Conservation (phyloP, 2,888 invertebrate species). For the Carabus problematicus region DNA sequence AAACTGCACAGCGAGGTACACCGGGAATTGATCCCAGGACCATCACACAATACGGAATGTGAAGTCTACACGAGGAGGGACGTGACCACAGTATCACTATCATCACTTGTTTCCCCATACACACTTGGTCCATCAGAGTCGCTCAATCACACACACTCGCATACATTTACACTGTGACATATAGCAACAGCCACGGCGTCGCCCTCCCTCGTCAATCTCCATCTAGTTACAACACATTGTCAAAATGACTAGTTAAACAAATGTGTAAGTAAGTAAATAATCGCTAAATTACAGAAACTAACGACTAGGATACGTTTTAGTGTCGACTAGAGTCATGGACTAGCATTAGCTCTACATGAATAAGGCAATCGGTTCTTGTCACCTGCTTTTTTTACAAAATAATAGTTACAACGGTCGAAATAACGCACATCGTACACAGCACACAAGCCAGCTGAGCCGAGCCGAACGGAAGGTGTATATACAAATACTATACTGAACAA, state of each 20-base stretch:
- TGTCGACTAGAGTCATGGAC: conserved; percentile 42
- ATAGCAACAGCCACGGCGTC: conserved; percentile 7
- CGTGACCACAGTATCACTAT: not conserved
- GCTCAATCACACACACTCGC: too few species aligned
- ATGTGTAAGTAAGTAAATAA: conserved; percentile 34
- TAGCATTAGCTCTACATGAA: conserved; percentile 42
- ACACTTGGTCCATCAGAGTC: too few species aligned
- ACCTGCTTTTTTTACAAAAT: conserved; percentile 43
- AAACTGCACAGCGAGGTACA: conserved; percentile 5
- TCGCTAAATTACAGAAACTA: conserved; percentile 40
- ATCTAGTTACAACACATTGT: conserved; percentile 41
- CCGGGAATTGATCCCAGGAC: conserved; percentile 1
- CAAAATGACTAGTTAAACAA: conserved; percentile 40
- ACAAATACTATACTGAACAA: conserved; percentile 1
- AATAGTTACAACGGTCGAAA: conserved; percentile 38
- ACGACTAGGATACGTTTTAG: conserved; percentile 40
- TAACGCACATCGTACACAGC: conserved; percentile 23
- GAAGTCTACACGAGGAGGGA: conserved; percentile 14
- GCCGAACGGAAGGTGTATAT: not conserved
- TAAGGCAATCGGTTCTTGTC: conserved; percentile 43
- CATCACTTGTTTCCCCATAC: not conserved
- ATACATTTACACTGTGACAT: not conserved
- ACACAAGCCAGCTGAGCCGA: conserved; percentile 20
- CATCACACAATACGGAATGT: conserved; percentile 11
- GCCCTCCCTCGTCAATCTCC: conserved; percentile 30